Percentiles rank a stretch among this genome's conserved stretches.
phyloP scores from a whole-genome alignment of 1,140 invertebrate genomes.

The Hyles euphorbiae region DNA sequence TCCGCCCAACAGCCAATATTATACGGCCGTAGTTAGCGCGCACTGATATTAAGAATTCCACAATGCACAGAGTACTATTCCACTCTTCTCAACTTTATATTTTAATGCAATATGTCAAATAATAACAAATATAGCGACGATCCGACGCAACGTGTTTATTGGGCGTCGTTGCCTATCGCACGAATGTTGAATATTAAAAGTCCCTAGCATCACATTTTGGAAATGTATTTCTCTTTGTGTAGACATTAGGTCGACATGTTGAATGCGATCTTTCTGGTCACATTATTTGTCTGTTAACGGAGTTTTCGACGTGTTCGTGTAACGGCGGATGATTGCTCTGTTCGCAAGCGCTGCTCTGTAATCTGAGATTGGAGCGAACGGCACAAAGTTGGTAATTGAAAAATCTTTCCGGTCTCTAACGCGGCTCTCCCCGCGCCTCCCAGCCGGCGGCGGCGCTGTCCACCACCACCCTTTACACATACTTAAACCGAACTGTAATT shows the following conservation, averaged over 20 bases:
- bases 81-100: no score
- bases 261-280: no score
- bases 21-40: slow-evolving; percentile 72
- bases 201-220: no score
- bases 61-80: slow-evolving; percentile 37
- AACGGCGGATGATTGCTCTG: slow-evolving; percentile 18
- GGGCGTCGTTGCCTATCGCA: no score
- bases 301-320: background rate
- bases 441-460: slow-evolving; percentile 10
- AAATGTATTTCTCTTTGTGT: no score
- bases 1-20: slow-evolving; percentile 52
- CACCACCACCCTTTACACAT: slow-evolving; percentile 13
- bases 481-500: slow-evolving; percentile 17
- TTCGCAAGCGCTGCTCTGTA: slow-evolving; percentile 34
- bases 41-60: slow-evolving; percentile 74
- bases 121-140: no score
- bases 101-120: no score
- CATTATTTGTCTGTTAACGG: no score
- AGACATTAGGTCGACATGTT: no score
- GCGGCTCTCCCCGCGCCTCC: slow-evolving; percentile 19
- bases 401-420: slow-evolving; percentile 62
- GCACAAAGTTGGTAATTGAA: slow-evolving; percentile 75
- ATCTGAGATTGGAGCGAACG: slow-evolving; percentile 59
- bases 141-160: no score
- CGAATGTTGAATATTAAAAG: no score